Evolutionary conservation across 2,797 vertebrate genomes (phyloP).

Genomic region (Premnoplex brunnescens): DNA sequence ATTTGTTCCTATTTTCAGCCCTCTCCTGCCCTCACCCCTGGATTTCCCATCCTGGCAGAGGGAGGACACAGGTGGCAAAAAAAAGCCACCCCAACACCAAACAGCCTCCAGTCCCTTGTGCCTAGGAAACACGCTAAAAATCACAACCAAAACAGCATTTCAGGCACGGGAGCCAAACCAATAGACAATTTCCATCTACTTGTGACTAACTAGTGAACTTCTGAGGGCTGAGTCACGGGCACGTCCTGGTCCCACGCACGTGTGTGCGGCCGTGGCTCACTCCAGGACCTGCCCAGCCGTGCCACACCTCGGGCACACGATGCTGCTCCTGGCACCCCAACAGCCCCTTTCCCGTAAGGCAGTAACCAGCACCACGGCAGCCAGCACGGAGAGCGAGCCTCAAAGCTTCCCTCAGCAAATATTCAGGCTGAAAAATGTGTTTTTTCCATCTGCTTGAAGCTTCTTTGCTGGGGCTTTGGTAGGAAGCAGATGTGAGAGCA

Average conservation of each 20-base stretch:
- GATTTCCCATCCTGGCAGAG: not conserved
- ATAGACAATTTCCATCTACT: not conserved
- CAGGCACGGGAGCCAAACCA: not conserved
- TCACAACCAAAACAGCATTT: not conserved
- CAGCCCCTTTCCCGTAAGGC: not conserved
- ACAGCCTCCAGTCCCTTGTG: not conserved
- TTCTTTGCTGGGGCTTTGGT: constrained; percentile 34
- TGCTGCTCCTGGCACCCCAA: not conserved
- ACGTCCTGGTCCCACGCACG: not conserved
- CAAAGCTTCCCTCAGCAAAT: not conserved
- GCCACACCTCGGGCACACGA: fast-evolving
- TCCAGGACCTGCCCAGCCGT: fast-evolving
- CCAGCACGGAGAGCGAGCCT: not conserved
- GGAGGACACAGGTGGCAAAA: not conserved
- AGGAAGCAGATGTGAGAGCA: constrained; percentile 60
- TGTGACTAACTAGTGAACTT: not conserved
- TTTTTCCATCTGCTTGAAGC: constrained; percentile 25
- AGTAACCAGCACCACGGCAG: not conserved
- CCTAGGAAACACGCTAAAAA: not conserved
- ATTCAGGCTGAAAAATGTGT: not conserved
- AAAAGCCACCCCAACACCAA: not conserved
- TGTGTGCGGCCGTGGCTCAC: fast-evolving
- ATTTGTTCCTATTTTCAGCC: not conserved
- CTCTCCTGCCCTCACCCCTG: not conserved
- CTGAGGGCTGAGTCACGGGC: not conserved